A percentile compares a stretch with the other conserved stretches of the same genome.
phyloP scores from a whole-genome alignment of 2,797 vertebrate genomes.

The Alcedo quadribrachys region DNA sequence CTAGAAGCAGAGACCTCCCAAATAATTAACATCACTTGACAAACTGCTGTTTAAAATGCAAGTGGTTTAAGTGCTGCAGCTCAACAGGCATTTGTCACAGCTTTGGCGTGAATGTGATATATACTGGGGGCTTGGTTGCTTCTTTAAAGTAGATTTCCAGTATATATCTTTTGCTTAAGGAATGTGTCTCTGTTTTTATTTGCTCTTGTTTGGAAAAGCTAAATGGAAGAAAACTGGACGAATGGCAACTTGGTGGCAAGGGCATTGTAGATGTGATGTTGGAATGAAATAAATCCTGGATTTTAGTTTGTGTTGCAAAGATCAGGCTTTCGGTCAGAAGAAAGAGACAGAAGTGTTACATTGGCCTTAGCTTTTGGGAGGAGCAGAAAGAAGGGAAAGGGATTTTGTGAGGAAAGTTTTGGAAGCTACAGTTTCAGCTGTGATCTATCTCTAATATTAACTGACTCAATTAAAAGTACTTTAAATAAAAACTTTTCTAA shows the following conservation, averaged over 20 bases:
- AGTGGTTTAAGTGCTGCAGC: slow-evolving; percentile 52
- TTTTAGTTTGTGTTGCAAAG: not conserved
- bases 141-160: not conserved
- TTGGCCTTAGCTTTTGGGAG: not conserved
- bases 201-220: not conserved
- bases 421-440: not conserved
- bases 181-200: not conserved
- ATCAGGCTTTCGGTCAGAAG: not conserved
- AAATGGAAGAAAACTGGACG: not conserved
- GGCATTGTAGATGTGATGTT: not conserved
- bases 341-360: not conserved
- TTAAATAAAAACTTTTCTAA: slow-evolving; percentile 20
- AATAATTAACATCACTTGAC: slow-evolving; percentile 60
- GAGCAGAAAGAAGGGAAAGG: not conserved
- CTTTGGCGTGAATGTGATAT: not conserved
- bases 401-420: not conserved
- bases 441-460: not conserved
- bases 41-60: slow-evolving; percentile 59
- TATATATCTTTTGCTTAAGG: not conserved
- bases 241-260: not conserved
- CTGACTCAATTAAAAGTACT: not conserved
- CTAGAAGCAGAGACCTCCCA: slow-evolving; percentile 44
- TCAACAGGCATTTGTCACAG: slow-evolving; percentile 30
- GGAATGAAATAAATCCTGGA: not conserved
- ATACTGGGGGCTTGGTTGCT: not conserved